A percentile compares a stretch with the other conserved stretches of the same genome.
Conservation (phyloP, 2,888 invertebrate genomes). For the Tenthredo notha region DNA sequence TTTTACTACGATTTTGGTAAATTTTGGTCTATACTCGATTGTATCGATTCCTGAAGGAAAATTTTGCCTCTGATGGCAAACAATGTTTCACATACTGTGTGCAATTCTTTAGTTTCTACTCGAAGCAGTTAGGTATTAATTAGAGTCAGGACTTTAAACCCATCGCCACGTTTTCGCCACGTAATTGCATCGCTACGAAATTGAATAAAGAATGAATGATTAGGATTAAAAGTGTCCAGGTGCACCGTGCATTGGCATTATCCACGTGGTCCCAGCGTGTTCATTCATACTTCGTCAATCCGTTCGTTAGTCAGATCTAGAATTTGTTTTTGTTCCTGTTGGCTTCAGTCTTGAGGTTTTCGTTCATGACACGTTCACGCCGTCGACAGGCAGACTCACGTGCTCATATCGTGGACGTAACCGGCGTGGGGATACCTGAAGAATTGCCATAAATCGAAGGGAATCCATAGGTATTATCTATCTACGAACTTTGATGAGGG, state of each 20-base stretch:
- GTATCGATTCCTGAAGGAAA: background rate
- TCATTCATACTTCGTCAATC: conserved; percentile 47
- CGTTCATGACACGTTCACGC: conserved; percentile 61
- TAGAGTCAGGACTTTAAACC: background rate
- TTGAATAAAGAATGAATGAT: conserved; percentile 8
- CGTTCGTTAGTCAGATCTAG: conserved; percentile 26
- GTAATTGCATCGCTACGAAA: background rate
- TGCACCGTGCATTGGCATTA: conserved; percentile 6
- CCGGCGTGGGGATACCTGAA: conserved; percentile 36
- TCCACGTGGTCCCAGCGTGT: conserved; percentile 54
- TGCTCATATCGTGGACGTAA: conserved; percentile 57
- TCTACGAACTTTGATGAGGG: background rate
- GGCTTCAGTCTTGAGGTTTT: conserved; percentile 50
- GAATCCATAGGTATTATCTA: background rate
- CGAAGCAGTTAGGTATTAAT: background rate
- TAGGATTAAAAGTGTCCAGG: conserved; percentile 7
- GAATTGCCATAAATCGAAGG: conserved; percentile 2
- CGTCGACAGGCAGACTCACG: conserved; percentile 61
- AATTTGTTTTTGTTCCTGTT: conserved; percentile 52
- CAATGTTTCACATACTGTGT: background rate
- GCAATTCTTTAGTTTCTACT: background rate
- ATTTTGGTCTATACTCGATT: background rate
- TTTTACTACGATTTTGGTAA: background rate
- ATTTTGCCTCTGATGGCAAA: background rate
- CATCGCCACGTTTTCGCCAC: background rate